These are phyloP conservation scores for Cheilosia scutellata DNA, from an alignment of 2,888 invertebrate species.

Conservation along the genomic window DNA sequence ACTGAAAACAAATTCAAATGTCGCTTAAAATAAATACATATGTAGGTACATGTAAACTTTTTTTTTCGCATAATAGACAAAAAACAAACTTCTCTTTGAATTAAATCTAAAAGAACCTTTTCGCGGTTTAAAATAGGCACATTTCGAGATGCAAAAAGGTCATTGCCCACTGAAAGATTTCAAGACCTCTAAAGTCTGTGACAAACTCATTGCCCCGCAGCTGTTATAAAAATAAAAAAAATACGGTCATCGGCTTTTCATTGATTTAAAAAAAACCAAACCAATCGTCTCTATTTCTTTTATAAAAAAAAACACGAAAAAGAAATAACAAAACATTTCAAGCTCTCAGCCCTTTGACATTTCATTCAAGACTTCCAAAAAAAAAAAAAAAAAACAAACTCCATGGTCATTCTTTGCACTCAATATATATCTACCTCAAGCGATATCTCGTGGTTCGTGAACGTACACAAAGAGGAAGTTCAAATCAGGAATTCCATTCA, in stretches of 20 bases:
- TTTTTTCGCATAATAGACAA: too few relatives aligned
- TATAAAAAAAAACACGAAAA: not conserved
- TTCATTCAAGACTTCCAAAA: constrained; percentile 14
- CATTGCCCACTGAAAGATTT: not conserved
- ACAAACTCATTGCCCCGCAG: not conserved
- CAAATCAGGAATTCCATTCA: constrained; percentile 49
- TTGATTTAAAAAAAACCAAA: not conserved
- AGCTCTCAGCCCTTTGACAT: constrained; percentile 36
- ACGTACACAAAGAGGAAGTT: constrained; percentile 47
- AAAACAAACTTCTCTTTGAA: too few relatives aligned
- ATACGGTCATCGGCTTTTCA: constrained; percentile 36
- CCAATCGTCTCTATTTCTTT: not conserved
- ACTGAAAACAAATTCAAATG: not conserved
- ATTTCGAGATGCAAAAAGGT: not conserved
- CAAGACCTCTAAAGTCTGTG: not conserved
- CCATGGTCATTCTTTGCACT: constrained; percentile 40
- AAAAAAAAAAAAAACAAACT: not conserved
- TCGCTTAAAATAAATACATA: too few relatives aligned
- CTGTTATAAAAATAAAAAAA: not conserved
- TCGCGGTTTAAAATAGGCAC: not conserved
- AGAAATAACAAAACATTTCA: not conserved
- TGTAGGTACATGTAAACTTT: too few relatives aligned
- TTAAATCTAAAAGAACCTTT: not conserved
- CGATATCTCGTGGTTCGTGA: constrained; percentile 21
- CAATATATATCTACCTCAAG: constrained; percentile 41